Evolutionary conservation across 2,113 vertebrate genomes (phyloP).

Genomic region (Austrofundulus limnaeus): DNA sequence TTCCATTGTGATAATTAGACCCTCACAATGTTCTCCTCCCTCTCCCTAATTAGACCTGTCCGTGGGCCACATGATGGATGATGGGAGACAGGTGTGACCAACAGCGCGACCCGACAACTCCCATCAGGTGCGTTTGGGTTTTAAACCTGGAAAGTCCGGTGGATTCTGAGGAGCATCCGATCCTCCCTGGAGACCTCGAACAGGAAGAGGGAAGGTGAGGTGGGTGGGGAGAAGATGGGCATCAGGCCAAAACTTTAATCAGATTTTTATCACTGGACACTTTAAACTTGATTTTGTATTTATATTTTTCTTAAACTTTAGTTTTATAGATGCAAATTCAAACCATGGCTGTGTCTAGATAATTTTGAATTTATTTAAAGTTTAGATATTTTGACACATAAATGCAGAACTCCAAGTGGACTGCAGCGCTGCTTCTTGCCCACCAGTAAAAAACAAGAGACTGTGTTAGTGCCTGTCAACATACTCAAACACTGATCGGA

Average conservation of each 20-base stretch:
- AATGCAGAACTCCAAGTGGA: no score
- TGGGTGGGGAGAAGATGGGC: background rate
- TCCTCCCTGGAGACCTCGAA: constrained; percentile 47
- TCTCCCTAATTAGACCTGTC: constrained; percentile 41
- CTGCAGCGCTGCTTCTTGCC: no score
- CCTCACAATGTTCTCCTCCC: constrained; percentile 1
- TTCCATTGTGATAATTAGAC: background rate
- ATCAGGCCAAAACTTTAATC: background rate
- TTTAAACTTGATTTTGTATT: background rate
- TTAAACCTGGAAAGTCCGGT: constrained; percentile 78
- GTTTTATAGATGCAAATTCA: no score
- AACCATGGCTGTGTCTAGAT: no score
- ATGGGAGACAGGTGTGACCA: constrained; percentile 51
- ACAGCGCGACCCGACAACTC: constrained; percentile 37
- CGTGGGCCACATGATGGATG: constrained; percentile 44
- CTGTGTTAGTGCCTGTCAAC: no score
- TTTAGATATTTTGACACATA: no score
- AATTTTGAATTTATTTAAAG: no score
- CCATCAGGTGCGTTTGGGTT: constrained; percentile 9
- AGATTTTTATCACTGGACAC: background rate
- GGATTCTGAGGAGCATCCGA: constrained; percentile 56
- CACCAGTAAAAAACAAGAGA: no score
- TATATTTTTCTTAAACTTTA: no score
- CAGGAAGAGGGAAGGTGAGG: background rate
- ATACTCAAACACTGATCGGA: no score